Percentiles rank a stretch among this genome's conserved stretches.
Conservation (phyloP, 2,888 invertebrate species). For the Incurvaria masculella region DNA sequence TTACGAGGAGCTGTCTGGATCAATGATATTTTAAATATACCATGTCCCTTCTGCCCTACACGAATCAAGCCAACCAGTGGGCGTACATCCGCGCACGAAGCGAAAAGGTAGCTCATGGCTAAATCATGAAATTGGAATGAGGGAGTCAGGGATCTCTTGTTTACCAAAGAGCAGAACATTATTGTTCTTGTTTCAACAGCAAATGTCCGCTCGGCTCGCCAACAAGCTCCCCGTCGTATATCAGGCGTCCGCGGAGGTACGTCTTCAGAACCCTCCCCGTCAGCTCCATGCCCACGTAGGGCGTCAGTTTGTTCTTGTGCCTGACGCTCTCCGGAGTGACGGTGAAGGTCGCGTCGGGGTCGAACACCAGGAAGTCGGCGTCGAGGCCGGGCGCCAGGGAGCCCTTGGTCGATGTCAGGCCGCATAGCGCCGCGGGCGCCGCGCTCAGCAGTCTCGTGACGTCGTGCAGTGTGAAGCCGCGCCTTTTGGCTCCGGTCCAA, state of each 20-base stretch:
- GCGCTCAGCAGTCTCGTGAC: constrained; percentile 59
- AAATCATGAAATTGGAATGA: too few species aligned
- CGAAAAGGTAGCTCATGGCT: too few species aligned
- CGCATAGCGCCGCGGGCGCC: constrained; percentile 61
- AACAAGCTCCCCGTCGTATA: constrained; percentile 46
- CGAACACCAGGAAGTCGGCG: constrained; percentile 71
- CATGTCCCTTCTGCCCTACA: too few species aligned
- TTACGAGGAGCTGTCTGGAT: too few species aligned
- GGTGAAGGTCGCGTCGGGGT: constrained; percentile 59
- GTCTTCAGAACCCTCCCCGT: constrained; percentile 64
- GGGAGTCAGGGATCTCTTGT: too few species aligned
- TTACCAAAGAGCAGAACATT: too few species aligned
- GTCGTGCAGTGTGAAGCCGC: constrained; percentile 51
- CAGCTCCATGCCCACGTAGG: constrained; percentile 59
- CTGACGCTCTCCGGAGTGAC: constrained; percentile 57
- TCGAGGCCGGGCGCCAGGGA: constrained; percentile 60
- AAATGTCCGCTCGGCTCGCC: constrained; percentile 44
- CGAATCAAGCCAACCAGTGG: too few species aligned
- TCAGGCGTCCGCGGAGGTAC: constrained; percentile 60
- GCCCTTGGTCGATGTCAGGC: constrained; percentile 60
- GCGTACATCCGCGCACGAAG: too few species aligned
- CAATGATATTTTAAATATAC: too few species aligned
- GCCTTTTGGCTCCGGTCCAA: constrained; percentile 61
- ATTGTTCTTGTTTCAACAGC: constrained; percentile 34
- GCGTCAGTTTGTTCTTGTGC: constrained; percentile 70